Conservation (phyloP, 1,140 invertebrate genomes). For the Drosophila sproati region DNA sequence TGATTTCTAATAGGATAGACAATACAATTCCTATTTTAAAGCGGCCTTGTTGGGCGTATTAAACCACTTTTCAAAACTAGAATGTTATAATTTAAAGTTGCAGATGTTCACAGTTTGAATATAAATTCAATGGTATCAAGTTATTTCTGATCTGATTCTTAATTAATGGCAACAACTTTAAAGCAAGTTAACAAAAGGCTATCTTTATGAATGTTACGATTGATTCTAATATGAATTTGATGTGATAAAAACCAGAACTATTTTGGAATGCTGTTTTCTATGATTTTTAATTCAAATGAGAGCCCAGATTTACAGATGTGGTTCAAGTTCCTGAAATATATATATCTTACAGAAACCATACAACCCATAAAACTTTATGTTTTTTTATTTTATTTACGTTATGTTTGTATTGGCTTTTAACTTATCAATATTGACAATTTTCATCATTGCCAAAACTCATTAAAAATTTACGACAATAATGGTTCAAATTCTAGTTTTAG, state of each 20-base stretch:
- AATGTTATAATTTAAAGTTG: slow-evolving; percentile 11
- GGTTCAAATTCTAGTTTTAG: too few species aligned
- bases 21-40: slow-evolving; percentile 26
- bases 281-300: not conserved
- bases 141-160: slow-evolving; percentile 18
- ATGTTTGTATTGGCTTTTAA: not conserved
- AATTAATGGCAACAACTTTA: slow-evolving; percentile 18
- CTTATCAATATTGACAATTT: too few species aligned
- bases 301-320: not conserved
- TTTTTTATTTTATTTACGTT: not conserved
- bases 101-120: slow-evolving; percentile 17
- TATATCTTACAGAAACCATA: not conserved
- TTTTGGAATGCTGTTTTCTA: not conserved
- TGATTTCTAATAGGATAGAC: slow-evolving; percentile 46
- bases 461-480: too few species aligned
- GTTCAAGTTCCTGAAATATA: not conserved
- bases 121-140: slow-evolving; percentile 27
- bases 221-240: not conserved
- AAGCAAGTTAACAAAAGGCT: slow-evolving; percentile 18
- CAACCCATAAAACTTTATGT: not conserved
- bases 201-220: not conserved
- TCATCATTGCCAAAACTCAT: too few species aligned
- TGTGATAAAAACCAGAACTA: not conserved
- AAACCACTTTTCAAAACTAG: slow-evolving; percentile 61
- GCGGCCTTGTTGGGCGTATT: slow-evolving; percentile 20